Conservation (phyloP, 1,140 invertebrate genomes). For the Pseudomyrmex gracilis region DNA sequence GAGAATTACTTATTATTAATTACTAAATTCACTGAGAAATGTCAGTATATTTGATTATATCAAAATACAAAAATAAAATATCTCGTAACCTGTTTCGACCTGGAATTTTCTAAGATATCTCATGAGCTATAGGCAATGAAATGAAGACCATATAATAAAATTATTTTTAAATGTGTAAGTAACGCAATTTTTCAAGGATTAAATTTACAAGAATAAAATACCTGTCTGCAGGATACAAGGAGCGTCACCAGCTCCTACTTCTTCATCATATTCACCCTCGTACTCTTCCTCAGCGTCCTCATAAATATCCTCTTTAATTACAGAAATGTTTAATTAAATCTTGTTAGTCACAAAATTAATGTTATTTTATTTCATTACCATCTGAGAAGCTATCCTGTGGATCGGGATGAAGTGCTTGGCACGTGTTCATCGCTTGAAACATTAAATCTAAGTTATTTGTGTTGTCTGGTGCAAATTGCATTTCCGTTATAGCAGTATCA, state of each 20-base stretch:
- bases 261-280: constrained; percentile 79
- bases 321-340: constrained; percentile 43
- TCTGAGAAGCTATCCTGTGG: constrained; percentile 87
- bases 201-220: constrained; percentile 62
- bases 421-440: constrained; percentile 90
- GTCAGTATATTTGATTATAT: no score
- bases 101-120: no score
- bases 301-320: constrained; percentile 84
- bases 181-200: not conserved
- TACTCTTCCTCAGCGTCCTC: constrained; percentile 85
- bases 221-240: constrained; percentile 80
- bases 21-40: no score
- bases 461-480: constrained; percentile 90
- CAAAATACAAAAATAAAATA: no score
- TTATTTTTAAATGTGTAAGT: not conserved
- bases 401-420: constrained; percentile 90
- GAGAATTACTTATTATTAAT: no score
- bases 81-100: no score
- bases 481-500: constrained; percentile 86
- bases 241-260: constrained; percentile 79
- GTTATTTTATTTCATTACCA: constrained; percentile 72
- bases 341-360: not conserved
- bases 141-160: not conserved
- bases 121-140: no score
- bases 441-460: constrained; percentile 87